Percentiles rank a stretch among this genome's conserved stretches.
These are phyloP conservation scores for Drosophila auraria DNA, from an alignment of 1,140 invertebrate species.

Conservation along the genomic window DNA sequence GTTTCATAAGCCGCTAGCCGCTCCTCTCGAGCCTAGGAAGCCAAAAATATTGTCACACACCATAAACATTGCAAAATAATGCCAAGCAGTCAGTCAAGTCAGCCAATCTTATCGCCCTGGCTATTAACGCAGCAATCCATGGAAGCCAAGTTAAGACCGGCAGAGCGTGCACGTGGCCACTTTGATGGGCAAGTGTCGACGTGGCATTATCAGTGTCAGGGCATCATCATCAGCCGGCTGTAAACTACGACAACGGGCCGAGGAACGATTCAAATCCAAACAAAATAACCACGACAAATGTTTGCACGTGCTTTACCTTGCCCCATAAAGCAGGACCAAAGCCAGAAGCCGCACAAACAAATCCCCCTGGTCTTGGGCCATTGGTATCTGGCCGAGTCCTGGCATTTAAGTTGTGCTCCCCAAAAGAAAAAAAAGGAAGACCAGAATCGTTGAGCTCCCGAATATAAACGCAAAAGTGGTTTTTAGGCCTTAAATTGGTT, in stretches of 20 bases:
- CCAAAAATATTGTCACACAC: slow-evolving; percentile 56
- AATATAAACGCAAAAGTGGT: slow-evolving; percentile 81
- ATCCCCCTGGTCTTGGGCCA: slow-evolving; percentile 48
- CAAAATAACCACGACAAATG: slow-evolving; percentile 82
- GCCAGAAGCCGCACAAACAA: slow-evolving; percentile 47
- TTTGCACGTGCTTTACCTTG: slow-evolving; percentile 78
- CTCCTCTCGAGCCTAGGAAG: not conserved
- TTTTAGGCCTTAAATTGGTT: slow-evolving; percentile 83
- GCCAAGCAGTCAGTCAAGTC: slow-evolving; percentile 32
- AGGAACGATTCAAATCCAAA: slow-evolving; percentile 76
- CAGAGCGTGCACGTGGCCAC: slow-evolving; percentile 61
- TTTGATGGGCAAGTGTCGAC: slow-evolving; percentile 52
- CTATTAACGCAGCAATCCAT: slow-evolving; percentile 75
- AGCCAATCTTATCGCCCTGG: slow-evolving; percentile 65
- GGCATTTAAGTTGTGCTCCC: slow-evolving; percentile 61
- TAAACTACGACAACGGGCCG: slow-evolving; percentile 63
- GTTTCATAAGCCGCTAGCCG: not conserved
- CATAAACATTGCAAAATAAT: slow-evolving; percentile 53
- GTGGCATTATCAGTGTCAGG: slow-evolving; percentile 62
- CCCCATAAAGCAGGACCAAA: slow-evolving; percentile 64
- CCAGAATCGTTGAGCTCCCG: slow-evolving; percentile 52
- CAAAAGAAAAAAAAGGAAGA: slow-evolving; percentile 17
- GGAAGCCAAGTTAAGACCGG: slow-evolving; percentile 73
- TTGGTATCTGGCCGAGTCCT: slow-evolving; percentile 42
- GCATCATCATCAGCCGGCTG: slow-evolving; percentile 72